phyloP scores from a whole-genome alignment of 2,797 vertebrate genomes.

The Botia almorhae region DNA sequence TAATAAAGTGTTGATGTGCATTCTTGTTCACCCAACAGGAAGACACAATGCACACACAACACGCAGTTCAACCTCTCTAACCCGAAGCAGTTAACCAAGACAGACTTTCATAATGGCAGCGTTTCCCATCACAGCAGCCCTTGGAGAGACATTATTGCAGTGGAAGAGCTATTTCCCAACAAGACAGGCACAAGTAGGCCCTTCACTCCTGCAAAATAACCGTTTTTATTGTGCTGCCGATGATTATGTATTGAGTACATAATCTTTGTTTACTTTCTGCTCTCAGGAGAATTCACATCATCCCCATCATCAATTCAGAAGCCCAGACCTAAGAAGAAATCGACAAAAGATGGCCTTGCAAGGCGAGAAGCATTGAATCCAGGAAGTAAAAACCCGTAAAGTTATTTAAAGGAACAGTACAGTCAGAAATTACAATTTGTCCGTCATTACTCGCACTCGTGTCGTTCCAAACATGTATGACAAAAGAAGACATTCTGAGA shows the following conservation, averaged over 20 bases:
- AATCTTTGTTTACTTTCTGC: slow-evolving; percentile 32
- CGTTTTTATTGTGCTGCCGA: slow-evolving; percentile 12
- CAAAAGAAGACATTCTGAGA: too few relatives aligned
- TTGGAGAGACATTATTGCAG: slow-evolving; percentile 77
- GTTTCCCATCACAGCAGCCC: slow-evolving; percentile 66
- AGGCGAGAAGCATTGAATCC: slow-evolving; percentile 72
- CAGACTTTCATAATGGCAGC: slow-evolving; percentile 62
- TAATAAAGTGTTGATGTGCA: slow-evolving; percentile 8
- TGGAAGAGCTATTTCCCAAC: slow-evolving; percentile 67
- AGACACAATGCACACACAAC: slow-evolving; percentile 58
- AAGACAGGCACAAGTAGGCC: slow-evolving; percentile 69
- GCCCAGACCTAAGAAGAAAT: slow-evolving; percentile 82
- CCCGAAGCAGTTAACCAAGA: slow-evolving; percentile 75
- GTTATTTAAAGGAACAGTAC: background rate
- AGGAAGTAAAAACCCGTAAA: slow-evolving; percentile 32
- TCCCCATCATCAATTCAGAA: slow-evolving; percentile 74
- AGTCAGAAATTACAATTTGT: background rate
- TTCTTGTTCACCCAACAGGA: slow-evolving; percentile 66
- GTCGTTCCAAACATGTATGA: too few relatives aligned
- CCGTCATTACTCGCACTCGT: too few relatives aligned
- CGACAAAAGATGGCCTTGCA: slow-evolving; percentile 79
- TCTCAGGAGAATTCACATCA: slow-evolving; percentile 75
- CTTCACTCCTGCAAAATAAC: background rate
- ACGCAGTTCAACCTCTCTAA: slow-evolving; percentile 81
- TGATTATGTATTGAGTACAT: background rate